Base-by-base conservation (phyloP, 2,113 vertebrate species). In the Scomber colias region DNA sequence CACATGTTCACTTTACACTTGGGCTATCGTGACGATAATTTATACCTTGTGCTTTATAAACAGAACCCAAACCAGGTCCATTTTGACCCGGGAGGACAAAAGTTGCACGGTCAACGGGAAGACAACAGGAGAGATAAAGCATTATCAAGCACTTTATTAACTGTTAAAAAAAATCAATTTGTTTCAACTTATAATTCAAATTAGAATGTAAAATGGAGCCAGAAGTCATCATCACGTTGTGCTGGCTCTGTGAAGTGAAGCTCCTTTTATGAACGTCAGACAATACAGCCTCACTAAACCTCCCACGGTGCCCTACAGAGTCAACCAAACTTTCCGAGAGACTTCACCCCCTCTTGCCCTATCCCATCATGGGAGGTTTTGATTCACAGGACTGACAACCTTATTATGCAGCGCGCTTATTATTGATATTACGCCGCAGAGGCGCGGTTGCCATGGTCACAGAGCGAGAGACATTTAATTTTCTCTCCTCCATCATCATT, bases 401-500 rank as follows among this genome's bases (percentile, higher is more conserved):
- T 98, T 98, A 99, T 99, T 99, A 99, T 99, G 96, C 96, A 94
- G 95, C 89, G 92, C 96, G 96, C 97, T 99, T 98, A 98, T 98
- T 99, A 99, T 99, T 99, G 97, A 99, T 99, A 99, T 99, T 97
- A 98, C 96, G 96, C 97, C 95, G 96, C 90, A 90, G 91, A 93
- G 96, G 96, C 96, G 94, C 89, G 95, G 98, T 99, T 99, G 97
- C 98, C 97, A 99, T 99, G 97, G 96, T 96, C 97, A 99, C 98
- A 96, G 94, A 96, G 97, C 97, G 93, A 98, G 97, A 99, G 97
- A 99, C 97, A 98, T 99, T 98, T 98, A 98, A 99, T 99, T 99
- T 99, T 99, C 97, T 98, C 97, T 99, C 97, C 97, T 98, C 97
- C 97, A 99, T 99, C 98, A 99, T 99, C 98, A 99, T 99, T 99